Evolutionary conservation across 2,888 invertebrate species (phyloP), one percentile per base, ranked within the genome.

Genomic region (Lycophotia porphyrea): DNA sequence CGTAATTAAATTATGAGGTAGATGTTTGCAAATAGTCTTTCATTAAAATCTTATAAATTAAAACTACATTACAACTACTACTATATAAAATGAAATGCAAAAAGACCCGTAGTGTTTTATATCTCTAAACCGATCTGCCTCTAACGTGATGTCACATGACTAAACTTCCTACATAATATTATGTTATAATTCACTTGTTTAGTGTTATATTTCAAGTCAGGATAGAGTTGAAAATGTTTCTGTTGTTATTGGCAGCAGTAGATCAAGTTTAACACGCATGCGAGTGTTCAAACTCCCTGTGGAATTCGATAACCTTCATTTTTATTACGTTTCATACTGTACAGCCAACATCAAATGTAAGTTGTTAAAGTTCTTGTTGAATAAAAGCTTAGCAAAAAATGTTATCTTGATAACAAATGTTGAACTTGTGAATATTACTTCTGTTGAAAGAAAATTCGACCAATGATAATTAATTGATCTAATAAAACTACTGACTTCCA

Each of bases 1-100:
- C 93, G 93, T 93, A 91, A 92, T 95, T 94, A 95, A 95, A 94
- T 93, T 95, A 95, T 95, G 96, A 96, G 96, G 96, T 96, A 96
- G 96, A 95, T 95, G 95, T 93, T 96, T 96, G 91, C 95, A 93
- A 94, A 94, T 94, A 96, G 96, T 96, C 95, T 95, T 94, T 94
- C 91, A 87, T 94, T 93, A 92, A 91, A 93, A 92, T 90, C 93
- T 94, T 94, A 95, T 89, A 91, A 91, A 91, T 93, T 82, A 80
- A 76, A 94, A 91, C 87, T 93, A 93, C 87, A 91, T 87, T 88
- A 85, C 47, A 88, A 89, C 89, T 92, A 91, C 88, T 90, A 89
- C 90, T 89, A 91, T 90, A 91, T 91, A 91, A 91, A 85, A 81
- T 84, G 92, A 92, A 93, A 91, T 88, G 87, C 88, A 89, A 89